Evolutionary conservation across 2,888 invertebrate genomes (phyloP).

Genomic region (Odontomyia ornata): DNA sequence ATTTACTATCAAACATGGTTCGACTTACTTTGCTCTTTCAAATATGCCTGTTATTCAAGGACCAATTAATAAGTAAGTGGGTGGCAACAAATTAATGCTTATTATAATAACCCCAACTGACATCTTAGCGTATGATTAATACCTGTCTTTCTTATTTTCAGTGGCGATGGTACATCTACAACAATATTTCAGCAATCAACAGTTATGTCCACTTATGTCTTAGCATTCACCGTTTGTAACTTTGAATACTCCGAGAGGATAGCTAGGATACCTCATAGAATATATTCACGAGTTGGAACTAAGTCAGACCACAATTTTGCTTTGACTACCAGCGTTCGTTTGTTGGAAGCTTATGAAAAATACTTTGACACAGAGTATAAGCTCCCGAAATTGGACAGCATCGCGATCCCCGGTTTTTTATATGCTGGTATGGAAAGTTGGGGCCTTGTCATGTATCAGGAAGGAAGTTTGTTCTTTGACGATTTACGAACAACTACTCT

Average conservation of each 20-base stretch:
- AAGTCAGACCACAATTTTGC: constrained; percentile 43
- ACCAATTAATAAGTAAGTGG: too few relatives aligned
- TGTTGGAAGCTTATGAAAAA: constrained; percentile 63
- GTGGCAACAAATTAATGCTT: too few relatives aligned
- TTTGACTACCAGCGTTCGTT: constrained; percentile 18
- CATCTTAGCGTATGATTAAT: too few relatives aligned
- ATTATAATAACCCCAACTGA: too few relatives aligned
- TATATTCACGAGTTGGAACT: constrained; percentile 55
- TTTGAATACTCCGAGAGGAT: constrained; percentile 62
- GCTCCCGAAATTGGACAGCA: constrained; percentile 81
- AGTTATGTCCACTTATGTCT: constrained; percentile 81
- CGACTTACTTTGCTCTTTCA: too few relatives aligned
- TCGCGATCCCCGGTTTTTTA: constrained; percentile 81
- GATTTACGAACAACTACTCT: neutral
- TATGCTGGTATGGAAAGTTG: constrained; percentile 81
- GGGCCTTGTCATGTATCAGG: constrained; percentile 80
- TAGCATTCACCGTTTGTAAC: constrained; percentile 82
- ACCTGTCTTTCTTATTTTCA: too few relatives aligned
- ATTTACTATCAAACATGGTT: too few relatives aligned
- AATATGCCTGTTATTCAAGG: too few relatives aligned
- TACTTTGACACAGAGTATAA: constrained; percentile 78
- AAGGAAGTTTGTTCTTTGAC: constrained; percentile 59
- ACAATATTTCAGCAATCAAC: constrained; percentile 67
- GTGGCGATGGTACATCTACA: too few relatives aligned
- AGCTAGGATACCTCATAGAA: constrained; percentile 60